Evolutionary conservation across 2,113 vertebrate species (phyloP), one percentile per base, ranked within the genome.

Genomic region (Columbina picui): DNA sequence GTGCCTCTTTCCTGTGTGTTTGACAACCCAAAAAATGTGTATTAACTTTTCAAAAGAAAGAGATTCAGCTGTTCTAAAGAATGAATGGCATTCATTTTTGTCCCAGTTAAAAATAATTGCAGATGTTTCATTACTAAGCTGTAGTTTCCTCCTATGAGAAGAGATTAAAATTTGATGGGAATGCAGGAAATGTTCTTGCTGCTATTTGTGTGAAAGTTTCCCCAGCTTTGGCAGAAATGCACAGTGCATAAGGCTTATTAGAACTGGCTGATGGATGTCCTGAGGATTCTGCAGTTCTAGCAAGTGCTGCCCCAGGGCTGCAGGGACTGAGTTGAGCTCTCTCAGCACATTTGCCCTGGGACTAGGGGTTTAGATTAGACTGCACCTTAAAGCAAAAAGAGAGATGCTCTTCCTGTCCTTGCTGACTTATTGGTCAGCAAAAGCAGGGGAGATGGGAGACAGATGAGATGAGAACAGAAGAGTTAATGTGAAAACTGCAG

Each of bases 121-220:
- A 93, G 90, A 91, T 87, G 75, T 95, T 96, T 85, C 78, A 60
- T 90, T 94, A 95, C 84, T 91, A 87, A 95, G 92, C 83, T 83
- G 36, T 65, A 88, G 61, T 70, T 50, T 86, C 59, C 30, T 93
- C 75, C 67, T 93, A 41, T 79, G 53, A 84, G 79, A 93, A 73
- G 36, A 93, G 79, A 80, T 91, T 56, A 88, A 81, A 82, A 69
- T 90, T 93, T 88, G 78, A 83, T 69, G 59, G 85, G 68, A 86
- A 88, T 73, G 63, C 90, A 83, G 94, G 90, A 97, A 91, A 53
- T 61, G 70, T 76, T 97, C 88, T 88, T 92, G 67, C 70, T 91
- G 65, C 78, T 82, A 34, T 91, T 95, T 91, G 65, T 56, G 41
- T 83, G 82, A 49, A 95, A 64, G 55, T 92, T 88, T 94, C 53